Evolutionary conservation across 2,888 invertebrate genomes (phyloP), one percentile per base, ranked within the genome.

Genomic region (Pristionchus exspectatus): DNA sequence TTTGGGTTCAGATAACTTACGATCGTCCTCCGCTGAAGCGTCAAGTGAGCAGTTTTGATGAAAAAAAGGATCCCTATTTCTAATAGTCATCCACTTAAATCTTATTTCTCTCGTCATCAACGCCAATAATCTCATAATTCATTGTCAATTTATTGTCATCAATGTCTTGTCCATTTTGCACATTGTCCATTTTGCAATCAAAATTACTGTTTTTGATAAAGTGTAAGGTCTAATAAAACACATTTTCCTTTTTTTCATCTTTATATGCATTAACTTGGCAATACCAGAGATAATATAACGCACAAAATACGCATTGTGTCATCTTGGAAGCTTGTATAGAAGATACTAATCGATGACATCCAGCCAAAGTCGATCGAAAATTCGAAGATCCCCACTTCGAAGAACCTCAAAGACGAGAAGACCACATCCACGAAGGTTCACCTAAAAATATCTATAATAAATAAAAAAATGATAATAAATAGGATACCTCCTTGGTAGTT

Each of bases 41-140:
- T 18, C 89, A 89, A 83, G 89, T 81, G 24, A 89, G 50, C 38
- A 89, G 89, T 63, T 50, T 89, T 21, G 89, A 89, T 54, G 89
- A 89, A 38, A 59, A 63, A 30, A 66, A 83, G 7, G 83, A 21
- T 24, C 30, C 72, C 7, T 63, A 27, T 54, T 56, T 30, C 56
- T 72, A 24, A 33, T 87, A 21, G 3, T 38, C 27, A 1, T 38
- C 44, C 27, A 7, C 18, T 38, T 30, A 38, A 50, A 50, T 56
- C n/a, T 4, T 44, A 44, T 77, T 44, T 24, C 38, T 50, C 44
- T 7, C 74, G 74, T 77, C 74, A 77, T 77, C 44, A 50, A 50
- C 9, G 44, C 44, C 44, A 77, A 5, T 24, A 9, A 24, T 10
- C 38, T 38, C 74, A 74, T 38, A 18, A 74, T 27, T 21, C 27